Evolutionary conservation across 2,888 invertebrate genomes (phyloP), one percentile per base, ranked within the genome.

Genomic region (Plusia festucae): DNA sequence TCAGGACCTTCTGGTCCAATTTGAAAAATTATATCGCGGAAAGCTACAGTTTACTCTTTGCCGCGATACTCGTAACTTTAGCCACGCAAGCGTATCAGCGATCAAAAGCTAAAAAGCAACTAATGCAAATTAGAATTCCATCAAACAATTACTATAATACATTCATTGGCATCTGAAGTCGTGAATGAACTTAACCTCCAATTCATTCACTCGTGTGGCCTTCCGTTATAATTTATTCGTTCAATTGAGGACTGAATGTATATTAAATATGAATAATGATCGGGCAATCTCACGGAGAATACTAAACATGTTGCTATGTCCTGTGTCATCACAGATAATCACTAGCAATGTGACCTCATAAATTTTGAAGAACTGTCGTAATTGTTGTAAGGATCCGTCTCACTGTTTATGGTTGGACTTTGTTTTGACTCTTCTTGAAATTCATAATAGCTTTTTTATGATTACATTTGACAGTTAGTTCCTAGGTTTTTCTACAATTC

Each of bases 331-430:
- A 52, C 62, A 75, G 70, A 82, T 83, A 70, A 82, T 82, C 68
- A 84, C 81, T 78, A 77, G 59, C 57, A 73, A 79, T 78, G 66
- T 68, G 64, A 68, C 61, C 84, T 85, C 88, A 88, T 88, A 86
- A 84, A 88, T 88, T 87, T 87, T 83, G 81, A 73, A 65, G 70
- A 88, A 83, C 79, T 82, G 79, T 69, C 11, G 46, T 81, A 65
- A 80, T 83, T 84, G 83, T 78, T 80, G 69, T 82, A 72, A 81
- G 53, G 65, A 15, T 34, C 15, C 4, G 70, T 62, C 62, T 8
- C 46, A 68, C 70, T 66, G 68, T 5, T 8, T n/a, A 44, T 44
- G 16, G 16, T 8, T 16, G 44, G 34, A 13, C 24, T 24, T 24
- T 24, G 5, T 24, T 24, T 24, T 24, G 24, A 3, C 24, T 24